Base-by-base conservation (phyloP, 2,113 vertebrate genomes). In the Naja naja region DNA sequence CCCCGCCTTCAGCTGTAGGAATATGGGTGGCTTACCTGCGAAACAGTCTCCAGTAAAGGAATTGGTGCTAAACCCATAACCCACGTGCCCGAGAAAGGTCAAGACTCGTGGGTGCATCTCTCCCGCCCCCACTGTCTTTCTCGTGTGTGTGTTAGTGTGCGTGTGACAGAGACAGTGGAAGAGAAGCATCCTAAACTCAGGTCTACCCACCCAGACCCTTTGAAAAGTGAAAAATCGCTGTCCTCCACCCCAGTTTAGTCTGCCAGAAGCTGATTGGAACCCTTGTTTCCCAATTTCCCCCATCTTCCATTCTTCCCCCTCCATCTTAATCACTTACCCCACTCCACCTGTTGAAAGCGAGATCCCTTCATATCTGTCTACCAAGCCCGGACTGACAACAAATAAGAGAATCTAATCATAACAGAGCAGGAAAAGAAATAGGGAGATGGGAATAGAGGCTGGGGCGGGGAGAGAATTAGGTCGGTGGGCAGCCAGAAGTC, bases 321-420 rank as follows among this genome's bases (percentile, higher is more conserved):
- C 89, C 94, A 92, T 93, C 89, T 89, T 93, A 90, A 95, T n/a
- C 96, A 97, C 97, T 99, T 99, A 99, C 98, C 98, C 98, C 98
- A 94, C 95, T 98, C 97, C 98, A 99, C 99, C 98, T 99, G 99
- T 99, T 99, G 98, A 98, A 97, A 98, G 98, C 96, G 95, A 92
- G 96, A 97, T 95, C 92, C 92, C 94, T 95, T 96, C 96, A 96
- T 95, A 95, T 96, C 95, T 96, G 96, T 94, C 89, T 93, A 94
- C 97, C 96, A 96, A 95, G 97, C 96, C 95, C 96, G 93, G 94
- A 94, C 85, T 89, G 93, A 60, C 93, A 22, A n/a, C 27, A 58
- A 12, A 14, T 11, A 23, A 22, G 16, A 56, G 39, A 20, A n/a
- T 45, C 22, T 27, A 39, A 22, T 8, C n/a, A 92, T 20, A 85